These are phyloP conservation scores for Chiloscyllium punctatum DNA, from an alignment of 2,797 vertebrate genomes.

Conservation along the genomic window DNA sequence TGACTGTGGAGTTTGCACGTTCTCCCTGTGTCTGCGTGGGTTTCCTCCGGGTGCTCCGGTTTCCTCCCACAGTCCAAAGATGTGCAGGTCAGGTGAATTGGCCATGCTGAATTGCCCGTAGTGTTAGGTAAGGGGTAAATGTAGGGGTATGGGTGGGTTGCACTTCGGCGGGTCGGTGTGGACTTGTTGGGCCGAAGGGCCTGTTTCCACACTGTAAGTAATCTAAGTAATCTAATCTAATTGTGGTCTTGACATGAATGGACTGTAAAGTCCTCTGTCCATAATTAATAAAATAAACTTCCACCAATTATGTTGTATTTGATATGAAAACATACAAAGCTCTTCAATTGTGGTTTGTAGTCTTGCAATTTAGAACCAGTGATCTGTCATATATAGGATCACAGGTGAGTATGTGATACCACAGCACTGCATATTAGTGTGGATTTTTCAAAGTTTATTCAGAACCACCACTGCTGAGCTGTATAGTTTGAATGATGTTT, in stretches of 20 bases:
- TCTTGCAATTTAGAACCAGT: neutral
- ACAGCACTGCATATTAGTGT: neutral
- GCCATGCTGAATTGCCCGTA: too few relatives aligned
- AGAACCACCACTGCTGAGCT: neutral
- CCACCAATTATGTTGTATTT: neutral
- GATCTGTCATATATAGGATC: neutral
- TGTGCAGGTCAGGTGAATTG: too few relatives aligned
- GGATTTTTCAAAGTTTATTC: neutral
- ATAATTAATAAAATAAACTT: neutral
- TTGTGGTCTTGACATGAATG: neutral
- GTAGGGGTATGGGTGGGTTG: too few relatives aligned
- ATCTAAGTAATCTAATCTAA: too few relatives aligned
- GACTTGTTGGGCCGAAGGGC: too few relatives aligned
- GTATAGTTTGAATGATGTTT: neutral
- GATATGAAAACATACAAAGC: neutral
- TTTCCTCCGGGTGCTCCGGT: too few relatives aligned
- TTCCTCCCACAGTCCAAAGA: too few relatives aligned
- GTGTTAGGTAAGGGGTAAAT: too few relatives aligned
- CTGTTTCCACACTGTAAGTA: too few relatives aligned
- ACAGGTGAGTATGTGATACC: neutral
- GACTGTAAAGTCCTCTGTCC: neutral
- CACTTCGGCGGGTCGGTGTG: too few relatives aligned
- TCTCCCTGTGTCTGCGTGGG: too few relatives aligned
- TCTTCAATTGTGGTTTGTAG: neutral
- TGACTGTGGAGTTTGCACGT: too few relatives aligned